phyloP scores from a whole-genome alignment of 2,797 vertebrate species.

The Muscicapa comitata region DNA sequence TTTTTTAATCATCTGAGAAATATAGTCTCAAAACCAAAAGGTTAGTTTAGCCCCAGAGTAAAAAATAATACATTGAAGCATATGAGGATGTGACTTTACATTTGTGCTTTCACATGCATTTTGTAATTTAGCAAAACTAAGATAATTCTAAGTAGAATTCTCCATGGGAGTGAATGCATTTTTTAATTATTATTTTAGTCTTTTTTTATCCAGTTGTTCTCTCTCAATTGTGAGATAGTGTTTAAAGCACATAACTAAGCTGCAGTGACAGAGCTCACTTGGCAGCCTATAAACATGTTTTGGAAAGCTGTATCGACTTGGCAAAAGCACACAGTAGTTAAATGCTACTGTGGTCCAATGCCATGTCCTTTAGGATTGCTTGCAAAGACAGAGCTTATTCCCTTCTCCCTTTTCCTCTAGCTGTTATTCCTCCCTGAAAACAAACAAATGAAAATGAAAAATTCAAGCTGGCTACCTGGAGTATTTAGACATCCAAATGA shows the following conservation, averaged over 20 bases:
- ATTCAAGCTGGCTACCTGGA: neutral
- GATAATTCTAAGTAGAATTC: neutral
- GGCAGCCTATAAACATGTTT: neutral
- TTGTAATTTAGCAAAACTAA: neutral
- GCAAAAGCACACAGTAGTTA: neutral
- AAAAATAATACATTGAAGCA: neutral
- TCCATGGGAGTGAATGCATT: neutral
- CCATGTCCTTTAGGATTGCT: neutral
- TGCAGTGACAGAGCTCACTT: neutral
- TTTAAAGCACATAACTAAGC: neutral
- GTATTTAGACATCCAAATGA: neutral
- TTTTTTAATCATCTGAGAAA: slow-evolving; percentile 27
- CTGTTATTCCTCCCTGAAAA: neutral
- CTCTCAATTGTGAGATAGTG: neutral
- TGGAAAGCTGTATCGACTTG: neutral
- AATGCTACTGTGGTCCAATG: neutral
- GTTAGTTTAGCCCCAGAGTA: slow-evolving; percentile 17
- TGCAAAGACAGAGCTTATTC: neutral
- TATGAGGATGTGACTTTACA: neutral
- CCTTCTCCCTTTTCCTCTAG: neutral
- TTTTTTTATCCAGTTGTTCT: neutral
- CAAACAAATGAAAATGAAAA: neutral
- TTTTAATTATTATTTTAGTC: neutral
- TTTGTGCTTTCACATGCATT: neutral
- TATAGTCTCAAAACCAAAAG: neutral